Evolutionary conservation across 1,140 invertebrate genomes (phyloP), one percentile per base, ranked within the genome.

Genomic region (Harpegnathos saltator): DNA sequence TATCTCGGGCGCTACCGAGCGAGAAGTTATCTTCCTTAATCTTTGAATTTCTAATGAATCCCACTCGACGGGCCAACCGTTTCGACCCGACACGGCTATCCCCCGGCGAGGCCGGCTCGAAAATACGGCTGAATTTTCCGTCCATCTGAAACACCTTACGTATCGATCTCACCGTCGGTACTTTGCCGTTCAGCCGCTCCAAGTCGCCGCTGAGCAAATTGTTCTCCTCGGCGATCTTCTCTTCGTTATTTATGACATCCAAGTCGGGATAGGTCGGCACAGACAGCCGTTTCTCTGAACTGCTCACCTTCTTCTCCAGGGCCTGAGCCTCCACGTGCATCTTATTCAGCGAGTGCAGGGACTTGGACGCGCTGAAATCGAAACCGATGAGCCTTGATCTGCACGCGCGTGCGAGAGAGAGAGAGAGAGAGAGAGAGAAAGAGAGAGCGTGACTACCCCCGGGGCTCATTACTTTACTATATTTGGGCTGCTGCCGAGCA

Each of bases 401-500:
- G 17, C 9, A 15, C 29, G 4, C n/a, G 33, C 1, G n/a, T n/a
- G n/a, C n/a, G n/a, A n/a, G n/a, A n/a, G n/a, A n/a, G n/a, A n/a
- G n/a, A n/a, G n/a, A n/a, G 33, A 33, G 33, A 33, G 33, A 33
- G 33, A 33, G 33, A 33, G 54, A 59, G 24, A 59, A 12, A 17
- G 56, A 59, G 11, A 59, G 56, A 59, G 56, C 2, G 56, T 26
- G 12, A 62, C 26, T 62, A 17, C 19, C 4, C 38, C 38, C 3
- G 5, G 24, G 63, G 11, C 17, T 61, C 33, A 77, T 88, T 92
- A 93, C 92, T 91, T 93, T 24, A 91, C 89, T 88, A 97, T 92
- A 90, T 96, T 95, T 24, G 95, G 95, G 69, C 93, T 95, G 90
- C 95, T 96, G 71, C 95, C 95, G 82, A 95, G 94, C 44, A 97